A percentile compares a stretch with the other conserved stretches of the same genome.
Evolutionary conservation across 2,113 vertebrate genomes (phyloP).

Genomic region (Poeciliopsis retropinna): DNA sequence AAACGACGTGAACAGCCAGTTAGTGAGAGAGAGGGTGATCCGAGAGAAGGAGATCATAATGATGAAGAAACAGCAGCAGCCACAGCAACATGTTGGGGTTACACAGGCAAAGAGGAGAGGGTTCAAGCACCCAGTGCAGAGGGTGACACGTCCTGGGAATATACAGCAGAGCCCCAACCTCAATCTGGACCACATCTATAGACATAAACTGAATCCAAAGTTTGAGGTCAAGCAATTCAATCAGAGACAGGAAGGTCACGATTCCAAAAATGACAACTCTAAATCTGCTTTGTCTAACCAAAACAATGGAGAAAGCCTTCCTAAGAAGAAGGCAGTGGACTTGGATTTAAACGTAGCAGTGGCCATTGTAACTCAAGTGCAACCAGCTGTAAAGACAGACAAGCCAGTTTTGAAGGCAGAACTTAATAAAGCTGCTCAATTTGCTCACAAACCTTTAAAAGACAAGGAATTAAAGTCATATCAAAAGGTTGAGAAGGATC

Average conservation of each 20-base stretch:
- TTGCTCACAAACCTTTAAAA: background rate
- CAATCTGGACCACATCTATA: slow-evolving; percentile 58
- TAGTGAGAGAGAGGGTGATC: slow-evolving; percentile 73
- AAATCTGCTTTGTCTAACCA: background rate
- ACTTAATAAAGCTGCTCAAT: background rate
- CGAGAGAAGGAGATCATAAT: slow-evolving; percentile 57
- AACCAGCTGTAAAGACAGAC: slow-evolving; percentile 37
- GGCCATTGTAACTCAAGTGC: slow-evolving; percentile 22
- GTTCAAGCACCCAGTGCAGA: slow-evolving; percentile 62
- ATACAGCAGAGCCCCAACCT: background rate
- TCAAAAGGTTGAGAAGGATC: background rate
- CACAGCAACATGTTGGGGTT: slow-evolving; percentile 21
- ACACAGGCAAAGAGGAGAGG: slow-evolving; percentile 22
- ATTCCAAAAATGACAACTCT: background rate
- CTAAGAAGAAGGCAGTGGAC: slow-evolving; percentile 43
- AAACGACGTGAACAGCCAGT: slow-evolving; percentile 79
- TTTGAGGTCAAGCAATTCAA: background rate
- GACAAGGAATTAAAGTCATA: background rate
- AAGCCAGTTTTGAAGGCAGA: slow-evolving; percentile 11
- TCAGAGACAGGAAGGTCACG: background rate
- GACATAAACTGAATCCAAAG: slow-evolving; percentile 17
- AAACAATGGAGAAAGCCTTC: background rate
- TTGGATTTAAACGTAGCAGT: slow-evolving; percentile 18
- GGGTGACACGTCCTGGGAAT: slow-evolving; percentile 22
- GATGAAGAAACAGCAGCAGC: slow-evolving; percentile 26